Percentiles rank a stretch among this genome's conserved stretches.
Evolutionary conservation across 2,113 vertebrate genomes (phyloP).

Genomic region (Falco punctatus): DNA sequence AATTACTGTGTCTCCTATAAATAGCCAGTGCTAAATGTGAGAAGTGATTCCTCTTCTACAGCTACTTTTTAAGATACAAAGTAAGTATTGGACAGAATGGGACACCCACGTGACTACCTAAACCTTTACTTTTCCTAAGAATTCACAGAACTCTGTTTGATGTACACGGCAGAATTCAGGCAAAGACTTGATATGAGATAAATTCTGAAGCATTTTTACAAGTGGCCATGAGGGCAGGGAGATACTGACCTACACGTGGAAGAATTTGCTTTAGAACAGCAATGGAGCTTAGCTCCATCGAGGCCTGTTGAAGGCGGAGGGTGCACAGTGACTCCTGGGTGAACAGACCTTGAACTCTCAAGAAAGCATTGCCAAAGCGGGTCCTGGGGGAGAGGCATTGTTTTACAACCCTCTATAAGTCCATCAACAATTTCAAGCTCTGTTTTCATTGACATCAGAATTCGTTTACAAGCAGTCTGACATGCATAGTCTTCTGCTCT

Average conservation of each 20-base stretch:
- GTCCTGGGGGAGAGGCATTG: conserved; percentile 95
- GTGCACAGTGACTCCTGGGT: conserved; percentile 85
- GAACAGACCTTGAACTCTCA: conserved; percentile 87
- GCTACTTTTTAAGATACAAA: background rate
- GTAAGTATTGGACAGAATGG: background rate
- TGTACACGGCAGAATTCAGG: background rate
- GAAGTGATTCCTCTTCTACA: background rate
- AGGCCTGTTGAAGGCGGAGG: conserved; percentile 89
- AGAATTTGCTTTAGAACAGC: conserved; percentile 97
- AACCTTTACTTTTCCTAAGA: background rate
- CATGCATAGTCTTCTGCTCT: conserved; percentile 92
- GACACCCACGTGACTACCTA: background rate
- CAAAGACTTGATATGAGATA: background rate
- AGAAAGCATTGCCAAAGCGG: conserved; percentile 98
- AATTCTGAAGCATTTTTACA: background rate
- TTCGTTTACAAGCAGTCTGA: conserved; percentile 89
- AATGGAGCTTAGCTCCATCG: conserved; percentile 96
- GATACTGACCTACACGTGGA: conserved; percentile 89
- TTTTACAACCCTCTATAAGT: conserved; percentile 90
- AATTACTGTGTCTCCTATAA: background rate
- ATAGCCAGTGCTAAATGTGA: background rate
- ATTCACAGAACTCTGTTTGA: background rate
- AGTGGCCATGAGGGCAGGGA: background rate
- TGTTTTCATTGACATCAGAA: conserved; percentile 94
- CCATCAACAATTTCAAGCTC: conserved; percentile 98